Evolutionary conservation across 2,797 vertebrate species (phyloP), one percentile per base, ranked within the genome.

Genomic region (Threskiornis aethiopicus): DNA sequence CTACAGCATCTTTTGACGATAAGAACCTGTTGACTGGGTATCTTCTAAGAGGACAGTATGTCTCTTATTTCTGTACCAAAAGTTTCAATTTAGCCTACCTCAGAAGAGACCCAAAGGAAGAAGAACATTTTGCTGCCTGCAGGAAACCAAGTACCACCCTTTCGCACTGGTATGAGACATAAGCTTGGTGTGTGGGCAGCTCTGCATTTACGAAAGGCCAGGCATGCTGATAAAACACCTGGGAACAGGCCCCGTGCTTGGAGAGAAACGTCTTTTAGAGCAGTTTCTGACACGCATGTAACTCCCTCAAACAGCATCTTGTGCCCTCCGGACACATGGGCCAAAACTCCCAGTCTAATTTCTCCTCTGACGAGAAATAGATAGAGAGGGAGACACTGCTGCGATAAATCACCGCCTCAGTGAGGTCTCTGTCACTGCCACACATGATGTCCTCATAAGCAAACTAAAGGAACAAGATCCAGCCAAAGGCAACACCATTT

Each of bases 231-330:
- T 31, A 75, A 49, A 77, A 18, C 61, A n/a, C 54, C 62, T 2
- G 18, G 57, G 73, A 84, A 13, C 31, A 0, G 18, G 29, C 37
- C 19, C 55, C 0, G 1, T 1, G 9, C 70, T 81, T 9, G 35
- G 65, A 82, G 47, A 72, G 59, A 33, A 57, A 70, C 5, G 22
- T 35, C 59, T 72, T 72, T 31, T 46, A 26, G 59, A 91, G 65
- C 69, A 6, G 26, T 21, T 87, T 49, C 81, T 70, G 79, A 64
- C 28, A 11, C 3, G 4, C 4, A 1, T 13, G 19, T 33, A 35
- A 28, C 64, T 84, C 37, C 52, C 35, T 72, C 33, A 41, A 67
- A 46, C 33, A 29, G 54, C 80, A 26, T 8, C 65, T 24, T 1
- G 9, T 89, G 49, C 72, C 93, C 84, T 58, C 28, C 29, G 65